Base-by-base conservation (phyloP, 2,797 vertebrate genomes). In the Typhlichthys eigenmanni region DNA sequence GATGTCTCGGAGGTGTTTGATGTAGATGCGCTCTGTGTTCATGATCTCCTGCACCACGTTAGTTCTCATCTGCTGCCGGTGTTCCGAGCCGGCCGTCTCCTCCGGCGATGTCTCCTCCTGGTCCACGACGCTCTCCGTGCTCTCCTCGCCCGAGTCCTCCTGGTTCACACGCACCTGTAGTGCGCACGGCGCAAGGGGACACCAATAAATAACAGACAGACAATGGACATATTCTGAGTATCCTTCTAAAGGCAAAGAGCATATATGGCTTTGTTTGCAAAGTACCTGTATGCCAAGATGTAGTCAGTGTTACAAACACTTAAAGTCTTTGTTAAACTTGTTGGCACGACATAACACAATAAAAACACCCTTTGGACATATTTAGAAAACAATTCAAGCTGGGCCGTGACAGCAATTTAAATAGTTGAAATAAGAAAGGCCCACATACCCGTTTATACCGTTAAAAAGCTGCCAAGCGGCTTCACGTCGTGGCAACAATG, bases 1-100 rank as follows among this genome's bases (percentile, higher is more conserved):
- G 90, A 99, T 99, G 88, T 99, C 97, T 86, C 94, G 95, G 60
- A 99, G 92, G 83, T 98, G 97, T 83, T 99, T 98, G 88, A 98
- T 97, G 89, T 99, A 99, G 69, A 98, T 94, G 0, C 95, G 93
- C 74, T 99, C 98, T 0, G 97, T 99, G 68, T 94, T 95, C 95
- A 99, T 95, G 80, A 99, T 99, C 90, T 99, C 98, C 82, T 94
- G 93, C 82, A 99, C 93, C 79, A 99, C 98, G 0, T 99, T 99
- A 63, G 96, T 94, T 89, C 98, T 93, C 96, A 98, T 99, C 92
- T 99, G 97, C 78, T 95, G 92, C 76, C 92, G 92, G 90, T 96
- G 96, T 82, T 95, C 94, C 0, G 85, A 58, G 80, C 84, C 94
- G 80, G 90, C 94, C 45, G 72, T 86, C 84, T 91, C 90, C 49